A percentile compares a stretch with the other conserved stretches of the same genome.
Conservation (phyloP, 2,797 vertebrate genomes). For the Lycodopsis pacificus region DNA sequence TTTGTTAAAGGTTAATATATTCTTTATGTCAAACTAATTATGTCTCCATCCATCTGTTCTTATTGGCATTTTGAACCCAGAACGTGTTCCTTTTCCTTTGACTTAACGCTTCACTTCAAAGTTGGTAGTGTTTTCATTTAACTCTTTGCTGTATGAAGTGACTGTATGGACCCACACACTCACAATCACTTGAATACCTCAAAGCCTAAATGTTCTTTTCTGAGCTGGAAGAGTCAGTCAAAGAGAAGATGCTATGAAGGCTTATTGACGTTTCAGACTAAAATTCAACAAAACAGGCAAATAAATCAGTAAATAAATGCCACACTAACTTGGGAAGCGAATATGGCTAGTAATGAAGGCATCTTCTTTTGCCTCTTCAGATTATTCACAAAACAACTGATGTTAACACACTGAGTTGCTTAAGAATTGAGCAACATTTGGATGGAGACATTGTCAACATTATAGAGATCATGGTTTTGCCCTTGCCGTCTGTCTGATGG, state of each 20-base stretch:
- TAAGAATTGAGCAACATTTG: constrained; percentile 30
- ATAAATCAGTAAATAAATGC: background rate
- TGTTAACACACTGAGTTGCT: background rate
- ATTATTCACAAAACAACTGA: background rate
- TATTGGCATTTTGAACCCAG: background rate
- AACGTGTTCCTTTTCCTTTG: background rate
- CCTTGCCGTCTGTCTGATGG: background rate
- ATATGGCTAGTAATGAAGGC: background rate
- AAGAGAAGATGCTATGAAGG: too few relatives aligned
- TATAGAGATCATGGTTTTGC: background rate
- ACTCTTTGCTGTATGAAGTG: background rate
- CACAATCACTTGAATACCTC: too few relatives aligned
- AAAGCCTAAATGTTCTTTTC: too few relatives aligned
- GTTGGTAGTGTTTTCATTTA: background rate
- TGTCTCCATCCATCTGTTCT: constrained; percentile 46
- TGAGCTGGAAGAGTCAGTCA: too few relatives aligned
- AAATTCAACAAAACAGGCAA: too few relatives aligned
- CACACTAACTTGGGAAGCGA: background rate
- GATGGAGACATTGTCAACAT: constrained; percentile 35
- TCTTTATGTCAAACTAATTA: constrained; percentile 9
- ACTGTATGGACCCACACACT: background rate
- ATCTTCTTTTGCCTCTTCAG: background rate
- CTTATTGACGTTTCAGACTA: background rate
- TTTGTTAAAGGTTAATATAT: constrained; percentile 95
- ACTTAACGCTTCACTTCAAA: background rate